phyloP scores from a whole-genome alignment of 2,113 vertebrate species.

The Nibea coibor region DNA sequence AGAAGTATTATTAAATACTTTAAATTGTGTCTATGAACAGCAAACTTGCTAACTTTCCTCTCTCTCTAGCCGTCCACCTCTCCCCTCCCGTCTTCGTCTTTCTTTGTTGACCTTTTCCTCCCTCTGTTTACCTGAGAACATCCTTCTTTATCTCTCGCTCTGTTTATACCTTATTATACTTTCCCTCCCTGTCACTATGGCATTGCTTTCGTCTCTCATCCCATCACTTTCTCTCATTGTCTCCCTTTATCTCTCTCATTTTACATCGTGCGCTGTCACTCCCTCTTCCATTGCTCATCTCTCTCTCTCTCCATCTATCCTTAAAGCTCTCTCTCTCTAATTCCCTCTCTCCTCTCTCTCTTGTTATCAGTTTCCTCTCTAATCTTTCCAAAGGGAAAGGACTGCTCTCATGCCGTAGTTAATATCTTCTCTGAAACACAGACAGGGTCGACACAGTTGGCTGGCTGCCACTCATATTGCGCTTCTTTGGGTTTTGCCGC shows the following conservation, averaged over 20 bases:
- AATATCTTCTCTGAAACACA: constrained; percentile 30
- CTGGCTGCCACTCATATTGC: constrained; percentile 25
- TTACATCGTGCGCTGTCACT: constrained; percentile 32
- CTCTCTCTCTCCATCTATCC: background rate
- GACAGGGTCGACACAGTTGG: constrained; percentile 26
- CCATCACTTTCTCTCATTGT: constrained; percentile 25
- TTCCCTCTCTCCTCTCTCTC: constrained; percentile 19
- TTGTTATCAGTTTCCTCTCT: constrained; percentile 41
- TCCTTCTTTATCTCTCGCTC: constrained; percentile 1
- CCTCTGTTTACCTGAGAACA: background rate
- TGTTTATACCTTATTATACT: background rate
- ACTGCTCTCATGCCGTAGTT: constrained; percentile 29
- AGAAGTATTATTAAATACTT: background rate
- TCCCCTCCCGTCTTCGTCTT: background rate
- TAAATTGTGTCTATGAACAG: too few species aligned
- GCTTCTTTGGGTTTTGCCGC: constrained; percentile 44
- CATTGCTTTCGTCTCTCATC: background rate
- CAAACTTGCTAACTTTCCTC: background rate
- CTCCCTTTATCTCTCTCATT: constrained; percentile 33
- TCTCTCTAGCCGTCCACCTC: background rate
- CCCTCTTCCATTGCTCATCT: background rate
- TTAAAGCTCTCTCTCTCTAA: constrained; percentile 22
- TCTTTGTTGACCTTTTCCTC: background rate
- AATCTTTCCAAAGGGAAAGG: constrained; percentile 18
- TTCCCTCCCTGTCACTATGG: background rate